Evolutionary conservation across 2,113 vertebrate genomes (phyloP).

Genomic region (Menidia beryllina): DNA sequence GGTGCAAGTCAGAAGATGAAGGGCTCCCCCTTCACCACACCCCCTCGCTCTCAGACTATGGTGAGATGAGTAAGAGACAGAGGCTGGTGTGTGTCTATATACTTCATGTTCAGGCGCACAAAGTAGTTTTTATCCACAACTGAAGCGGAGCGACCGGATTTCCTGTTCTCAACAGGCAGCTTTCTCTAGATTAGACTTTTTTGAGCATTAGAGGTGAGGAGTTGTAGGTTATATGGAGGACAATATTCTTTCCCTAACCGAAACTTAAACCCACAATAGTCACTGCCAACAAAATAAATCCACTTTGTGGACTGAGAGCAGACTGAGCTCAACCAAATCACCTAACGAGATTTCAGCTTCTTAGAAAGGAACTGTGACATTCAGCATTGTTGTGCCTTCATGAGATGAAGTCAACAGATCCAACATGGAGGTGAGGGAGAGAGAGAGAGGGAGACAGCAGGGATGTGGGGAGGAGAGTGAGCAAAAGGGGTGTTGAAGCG

Average conservation of each 20-base stretch:
- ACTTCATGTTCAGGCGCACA: slow-evolving; percentile 58
- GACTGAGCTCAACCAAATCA: slow-evolving; percentile 78
- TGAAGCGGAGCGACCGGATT: slow-evolving; percentile 67
- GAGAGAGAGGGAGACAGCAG: slow-evolving; percentile 27
- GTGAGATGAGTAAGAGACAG: slow-evolving; percentile 73
- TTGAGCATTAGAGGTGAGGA: slow-evolving; percentile 1
- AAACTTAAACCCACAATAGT: slow-evolving; percentile 48
- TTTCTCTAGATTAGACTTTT: slow-evolving; percentile 75
- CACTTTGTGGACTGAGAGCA: neutral
- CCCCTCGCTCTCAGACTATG: slow-evolving; percentile 40
- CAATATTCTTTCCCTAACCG: neutral
- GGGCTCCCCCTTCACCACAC: slow-evolving; percentile 14
- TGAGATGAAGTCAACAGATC: slow-evolving; percentile 78
- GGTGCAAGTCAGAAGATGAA: slow-evolving; percentile 79
- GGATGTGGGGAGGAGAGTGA: slow-evolving; percentile 36
- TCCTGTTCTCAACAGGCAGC: slow-evolving; percentile 65
- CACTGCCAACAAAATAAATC: slow-evolving; percentile 42
- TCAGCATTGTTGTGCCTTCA: slow-evolving; percentile 80
- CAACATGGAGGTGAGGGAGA: slow-evolving; percentile 45
- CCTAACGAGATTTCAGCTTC: slow-evolving; percentile 82
- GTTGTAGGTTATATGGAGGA: slow-evolving; percentile 18
- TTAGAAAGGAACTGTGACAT: slow-evolving; percentile 80
- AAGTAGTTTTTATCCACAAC: slow-evolving; percentile 51
- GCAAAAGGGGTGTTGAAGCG: slow-evolving; percentile 29
- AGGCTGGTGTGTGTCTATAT: slow-evolving; percentile 60